phyloP scores from a whole-genome alignment of 2,888 invertebrate species.

The Chrysina gloriosa region DNA sequence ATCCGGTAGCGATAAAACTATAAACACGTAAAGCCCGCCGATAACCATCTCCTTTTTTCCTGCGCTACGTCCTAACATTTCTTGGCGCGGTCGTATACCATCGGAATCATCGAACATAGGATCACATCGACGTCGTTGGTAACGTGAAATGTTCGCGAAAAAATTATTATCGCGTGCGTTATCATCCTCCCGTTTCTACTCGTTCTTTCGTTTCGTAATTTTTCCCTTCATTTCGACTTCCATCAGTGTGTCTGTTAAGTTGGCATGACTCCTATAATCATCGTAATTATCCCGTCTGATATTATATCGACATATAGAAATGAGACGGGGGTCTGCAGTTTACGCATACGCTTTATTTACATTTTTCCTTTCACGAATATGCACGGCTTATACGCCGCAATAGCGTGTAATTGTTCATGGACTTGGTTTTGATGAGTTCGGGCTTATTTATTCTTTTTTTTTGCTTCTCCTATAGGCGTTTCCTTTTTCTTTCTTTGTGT shows the following conservation, averaged over 20 bases:
- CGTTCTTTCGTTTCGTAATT: slow-evolving; percentile 4
- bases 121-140: not conserved
- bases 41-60: slow-evolving; percentile 9
- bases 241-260: slow-evolving; percentile 14
- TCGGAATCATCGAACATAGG: too few relatives aligned
- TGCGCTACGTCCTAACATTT: not conserved
- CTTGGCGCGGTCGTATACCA: not conserved
- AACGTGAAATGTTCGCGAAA: slow-evolving; percentile 14
- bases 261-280: slow-evolving; percentile 28
- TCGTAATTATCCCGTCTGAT: slow-evolving; percentile 36
- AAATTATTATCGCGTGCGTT: slow-evolving; percentile 34
- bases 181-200: slow-evolving; percentile 12
- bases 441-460: not conserved
- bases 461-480: too few relatives aligned
- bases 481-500: not conserved
- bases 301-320: slow-evolving; percentile 33
- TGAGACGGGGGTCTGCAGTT: slow-evolving; percentile 3
- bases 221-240: slow-evolving; percentile 19
- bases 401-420: slow-evolving; percentile 23
- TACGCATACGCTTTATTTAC: slow-evolving; percentile 18
- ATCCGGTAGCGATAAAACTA: slow-evolving; percentile 33
- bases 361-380: slow-evolving; percentile 32
- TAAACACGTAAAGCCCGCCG: slow-evolving; percentile 10
- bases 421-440: slow-evolving; percentile 16
- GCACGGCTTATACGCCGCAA: not conserved